These are phyloP conservation scores for Trinorchestia longiramus DNA, from an alignment of 1,140 invertebrate genomes.

Conservation along the genomic window DNA sequence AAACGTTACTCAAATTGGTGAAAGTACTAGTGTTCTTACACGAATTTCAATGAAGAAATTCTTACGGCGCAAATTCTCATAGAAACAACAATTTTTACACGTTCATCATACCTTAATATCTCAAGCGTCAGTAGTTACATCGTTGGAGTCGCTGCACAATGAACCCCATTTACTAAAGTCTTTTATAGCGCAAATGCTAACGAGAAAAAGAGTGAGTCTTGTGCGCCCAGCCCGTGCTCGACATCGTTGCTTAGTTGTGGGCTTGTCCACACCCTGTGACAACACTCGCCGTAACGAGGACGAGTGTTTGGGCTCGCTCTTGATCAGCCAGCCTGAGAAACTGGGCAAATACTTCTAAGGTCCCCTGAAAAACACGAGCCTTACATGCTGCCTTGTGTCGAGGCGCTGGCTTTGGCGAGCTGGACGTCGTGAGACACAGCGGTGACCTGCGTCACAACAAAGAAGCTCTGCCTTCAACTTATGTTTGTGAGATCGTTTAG, in stretches of 20 bases:
- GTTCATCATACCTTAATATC: too few relatives aligned
- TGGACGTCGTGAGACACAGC: neutral
- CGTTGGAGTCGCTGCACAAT: neutral
- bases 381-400: neutral
- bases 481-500: neutral
- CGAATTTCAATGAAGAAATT: too few relatives aligned
- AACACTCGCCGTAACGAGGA: neutral
- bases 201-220: neutral
- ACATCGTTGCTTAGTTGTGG: neutral
- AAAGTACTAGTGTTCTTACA: too few relatives aligned
- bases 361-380: neutral
- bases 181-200: neutral
- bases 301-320: neutral
- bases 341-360: neutral
- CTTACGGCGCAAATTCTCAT: too few relatives aligned
- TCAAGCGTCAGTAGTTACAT: neutral
- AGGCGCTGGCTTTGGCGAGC: neutral
- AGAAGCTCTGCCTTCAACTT: neutral
- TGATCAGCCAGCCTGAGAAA: neutral
- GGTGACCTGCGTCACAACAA: neutral
- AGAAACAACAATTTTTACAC: too few relatives aligned
- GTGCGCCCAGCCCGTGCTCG: neutral
- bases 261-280: neutral
- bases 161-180: neutral
- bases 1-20: too few relatives aligned